Evolutionary conservation across 2,888 invertebrate species (phyloP).

Genomic region (Campoplex capitator): DNA sequence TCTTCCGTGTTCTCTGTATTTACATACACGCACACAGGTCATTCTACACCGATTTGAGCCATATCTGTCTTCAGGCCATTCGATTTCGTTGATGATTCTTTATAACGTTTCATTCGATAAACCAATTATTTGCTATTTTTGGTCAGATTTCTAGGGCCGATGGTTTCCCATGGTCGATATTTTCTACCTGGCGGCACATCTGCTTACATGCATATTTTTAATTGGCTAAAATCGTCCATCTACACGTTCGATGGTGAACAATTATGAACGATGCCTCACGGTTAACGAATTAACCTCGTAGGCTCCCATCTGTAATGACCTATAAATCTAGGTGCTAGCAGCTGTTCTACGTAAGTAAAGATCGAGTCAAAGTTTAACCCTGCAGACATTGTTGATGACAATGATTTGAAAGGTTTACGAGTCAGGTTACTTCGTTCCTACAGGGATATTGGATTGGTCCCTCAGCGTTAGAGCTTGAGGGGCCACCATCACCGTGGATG

Average conservation of each 20-base stretch:
- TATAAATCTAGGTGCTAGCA: constrained; percentile 20
- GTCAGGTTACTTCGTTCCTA: constrained; percentile 8
- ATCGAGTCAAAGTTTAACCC: constrained; percentile 3
- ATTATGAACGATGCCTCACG: neutral
- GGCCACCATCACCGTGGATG: constrained; percentile 69
- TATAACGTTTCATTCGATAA: neutral
- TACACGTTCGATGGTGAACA: neutral
- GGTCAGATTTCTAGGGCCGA: neutral
- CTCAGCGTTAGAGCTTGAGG: constrained; percentile 60
- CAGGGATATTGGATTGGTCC: constrained; percentile 36
- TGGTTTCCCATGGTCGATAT: neutral
- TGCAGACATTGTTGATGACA: constrained; percentile 32
- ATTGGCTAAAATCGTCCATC: neutral
- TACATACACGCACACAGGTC: constrained; percentile 28
- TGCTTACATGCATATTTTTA: neutral
- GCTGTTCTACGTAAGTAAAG: constrained; percentile 8
- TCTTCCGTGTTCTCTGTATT: constrained; percentile 40
- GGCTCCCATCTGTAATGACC: neutral
- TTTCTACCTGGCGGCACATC: neutral
- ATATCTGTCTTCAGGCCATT: neutral
- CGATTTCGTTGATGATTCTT: constrained; percentile 6
- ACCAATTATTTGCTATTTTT: neutral
- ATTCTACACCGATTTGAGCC: constrained; percentile 21
- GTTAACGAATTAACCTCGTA: neutral
- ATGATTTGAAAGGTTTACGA: constrained; percentile 42